phyloP scores from a whole-genome alignment of 1,140 invertebrate species.

The Zaprionus kolodkinae region DNA sequence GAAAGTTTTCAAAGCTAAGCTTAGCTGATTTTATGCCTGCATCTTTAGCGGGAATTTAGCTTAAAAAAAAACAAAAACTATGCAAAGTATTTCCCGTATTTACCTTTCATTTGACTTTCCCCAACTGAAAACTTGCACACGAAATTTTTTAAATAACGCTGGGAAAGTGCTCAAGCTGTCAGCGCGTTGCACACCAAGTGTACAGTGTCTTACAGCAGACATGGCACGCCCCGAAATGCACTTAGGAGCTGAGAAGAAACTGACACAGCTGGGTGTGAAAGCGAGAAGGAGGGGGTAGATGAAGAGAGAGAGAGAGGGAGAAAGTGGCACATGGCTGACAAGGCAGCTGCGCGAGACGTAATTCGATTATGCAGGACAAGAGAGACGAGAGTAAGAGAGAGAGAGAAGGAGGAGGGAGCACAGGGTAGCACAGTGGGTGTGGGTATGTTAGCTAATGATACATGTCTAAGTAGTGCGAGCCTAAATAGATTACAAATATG shows the following conservation, averaged over 20 bases:
- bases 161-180: neutral
- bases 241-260: constrained; percentile 17
- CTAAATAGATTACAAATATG: constrained; percentile 74
- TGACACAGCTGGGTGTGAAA: neutral
- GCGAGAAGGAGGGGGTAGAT: neutral
- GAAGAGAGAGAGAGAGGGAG: neutral
- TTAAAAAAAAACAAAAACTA: too few species aligned
- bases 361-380: constrained; percentile 54
- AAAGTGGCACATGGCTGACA: neutral
- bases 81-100: neutral
- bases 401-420: neutral
- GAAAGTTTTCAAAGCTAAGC: neutral
- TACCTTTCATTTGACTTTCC: constrained; percentile 13
- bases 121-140: constrained; percentile 1
- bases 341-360: constrained; percentile 21
- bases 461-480: constrained; percentile 47
- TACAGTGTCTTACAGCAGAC: constrained; percentile 20
- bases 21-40: neutral
- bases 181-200: constrained; percentile 11
- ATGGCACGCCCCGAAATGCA: constrained; percentile 37
- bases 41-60: neutral
- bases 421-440: neutral
- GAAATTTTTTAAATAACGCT: neutral
- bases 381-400: neutral
- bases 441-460: constrained; percentile 46